Percentiles rank a stretch among this genome's conserved stretches.
Evolutionary conservation across 2,113 vertebrate species (phyloP).

Genomic region (Neomonachus schauinslandi): DNA sequence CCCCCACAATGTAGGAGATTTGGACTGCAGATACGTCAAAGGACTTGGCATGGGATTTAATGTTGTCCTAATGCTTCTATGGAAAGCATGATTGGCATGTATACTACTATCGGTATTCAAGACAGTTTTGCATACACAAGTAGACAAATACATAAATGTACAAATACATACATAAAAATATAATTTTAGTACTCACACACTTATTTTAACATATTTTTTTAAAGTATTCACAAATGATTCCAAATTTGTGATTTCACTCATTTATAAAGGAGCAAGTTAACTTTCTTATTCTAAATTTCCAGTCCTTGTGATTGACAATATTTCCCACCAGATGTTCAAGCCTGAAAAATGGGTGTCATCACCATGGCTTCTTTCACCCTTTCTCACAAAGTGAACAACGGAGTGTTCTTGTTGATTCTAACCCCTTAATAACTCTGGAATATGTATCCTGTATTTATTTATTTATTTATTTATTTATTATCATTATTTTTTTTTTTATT

Average conservation of each 20-base stretch:
- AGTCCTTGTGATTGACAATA: neutral
- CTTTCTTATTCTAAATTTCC: neutral
- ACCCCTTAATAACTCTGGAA: neutral
- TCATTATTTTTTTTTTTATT: neutral
- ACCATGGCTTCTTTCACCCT: rapidly evolving
- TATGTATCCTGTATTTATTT: neutral
- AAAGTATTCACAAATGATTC: neutral
- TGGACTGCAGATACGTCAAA: neutral
- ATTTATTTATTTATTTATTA: neutral
- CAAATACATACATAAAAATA: neutral
- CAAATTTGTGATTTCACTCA: neutral
- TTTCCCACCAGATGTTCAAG: neutral
- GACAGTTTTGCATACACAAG: neutral
- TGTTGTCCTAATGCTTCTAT: neutral
- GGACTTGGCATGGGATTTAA: neutral
- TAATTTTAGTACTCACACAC: neutral
- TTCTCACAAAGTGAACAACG: neutral
- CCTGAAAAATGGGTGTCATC: neutral
- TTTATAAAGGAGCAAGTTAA: neutral
- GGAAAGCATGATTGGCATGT: neutral
- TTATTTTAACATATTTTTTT: neutral
- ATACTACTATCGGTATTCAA: neutral
- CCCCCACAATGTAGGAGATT: neutral
- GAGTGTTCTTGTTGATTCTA: neutral
- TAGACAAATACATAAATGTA: neutral